A percentile compares a stretch with the other conserved stretches of the same genome.
Conservation (phyloP, 2,113 vertebrate genomes). For the Astatoreochromis straeleni region DNA sequence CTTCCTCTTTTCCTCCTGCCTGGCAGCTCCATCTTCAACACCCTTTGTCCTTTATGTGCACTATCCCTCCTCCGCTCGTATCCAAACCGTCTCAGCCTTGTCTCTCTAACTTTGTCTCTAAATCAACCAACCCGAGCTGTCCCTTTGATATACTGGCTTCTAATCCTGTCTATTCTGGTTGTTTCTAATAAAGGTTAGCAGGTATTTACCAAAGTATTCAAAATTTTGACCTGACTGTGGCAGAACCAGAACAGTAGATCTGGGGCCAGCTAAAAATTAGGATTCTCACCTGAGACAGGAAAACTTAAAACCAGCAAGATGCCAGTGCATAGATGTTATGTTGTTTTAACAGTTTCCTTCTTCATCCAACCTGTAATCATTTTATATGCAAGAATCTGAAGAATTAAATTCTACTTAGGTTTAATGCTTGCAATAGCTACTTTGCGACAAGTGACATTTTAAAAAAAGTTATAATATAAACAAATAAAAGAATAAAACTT, state of each 20-base stretch:
- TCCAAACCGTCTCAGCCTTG: neutral
- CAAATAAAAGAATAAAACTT: neutral
- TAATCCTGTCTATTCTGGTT: neutral
- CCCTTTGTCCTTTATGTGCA: neutral
- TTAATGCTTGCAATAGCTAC: neutral
- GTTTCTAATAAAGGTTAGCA: neutral
- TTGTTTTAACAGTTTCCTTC: neutral
- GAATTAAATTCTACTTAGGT: too few species aligned
- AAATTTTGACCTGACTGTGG: neutral
- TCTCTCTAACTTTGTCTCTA: neutral
- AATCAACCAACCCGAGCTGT: neutral
- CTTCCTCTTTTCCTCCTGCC: neutral
- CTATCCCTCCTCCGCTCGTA: neutral
- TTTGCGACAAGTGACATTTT: neutral
- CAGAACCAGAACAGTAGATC: neutral
- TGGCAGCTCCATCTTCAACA: neutral
- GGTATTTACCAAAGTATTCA: neutral
- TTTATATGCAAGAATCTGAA: neutral
- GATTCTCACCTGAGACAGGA: neutral
- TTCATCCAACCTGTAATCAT: neutral
- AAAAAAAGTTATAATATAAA: neutral
- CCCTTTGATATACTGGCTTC: neutral
- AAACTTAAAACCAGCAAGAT: neutral
- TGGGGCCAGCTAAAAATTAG: neutral
- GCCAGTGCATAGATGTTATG: neutral